Evolutionary conservation across 2,797 vertebrate genomes (phyloP).

Genomic region (Malurus leucopterus): DNA sequence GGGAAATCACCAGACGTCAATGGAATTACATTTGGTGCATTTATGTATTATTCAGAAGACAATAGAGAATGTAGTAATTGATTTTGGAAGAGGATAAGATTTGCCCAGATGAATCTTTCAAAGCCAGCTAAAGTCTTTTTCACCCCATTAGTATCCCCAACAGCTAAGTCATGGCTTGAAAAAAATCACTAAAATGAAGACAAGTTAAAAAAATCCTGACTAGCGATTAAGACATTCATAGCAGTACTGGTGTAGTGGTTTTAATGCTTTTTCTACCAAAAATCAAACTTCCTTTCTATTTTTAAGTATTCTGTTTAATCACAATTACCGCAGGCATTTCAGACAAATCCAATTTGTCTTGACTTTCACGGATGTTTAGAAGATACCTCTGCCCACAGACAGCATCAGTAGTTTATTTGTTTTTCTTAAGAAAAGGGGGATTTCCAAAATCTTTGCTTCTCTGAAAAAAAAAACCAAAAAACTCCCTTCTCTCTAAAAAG

Average conservation of each 20-base stretch:
- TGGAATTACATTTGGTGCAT: conserved; percentile 4
- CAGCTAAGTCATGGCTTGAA: background rate
- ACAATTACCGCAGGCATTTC: background rate
- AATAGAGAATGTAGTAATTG: background rate
- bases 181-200: background rate
- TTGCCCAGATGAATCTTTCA: conserved; percentile 1
- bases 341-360: background rate
- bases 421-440: background rate
- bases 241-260: background rate
- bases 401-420: background rate
- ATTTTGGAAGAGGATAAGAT: conserved; percentile 19
- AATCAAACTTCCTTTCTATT: background rate
- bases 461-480: background rate
- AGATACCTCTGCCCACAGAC: background rate
- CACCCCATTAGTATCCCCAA: background rate
- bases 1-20: conserved; percentile 11
- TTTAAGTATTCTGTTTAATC: background rate
- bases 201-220: background rate
- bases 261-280: background rate
- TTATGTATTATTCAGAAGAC: conserved; percentile 26
- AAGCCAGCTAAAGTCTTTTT: background rate
- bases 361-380: background rate
- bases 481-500: background rate
- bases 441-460: background rate
- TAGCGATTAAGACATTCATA: background rate